phyloP scores from a whole-genome alignment of 2,113 vertebrate genomes.

The Paraplagusia blochii region DNA sequence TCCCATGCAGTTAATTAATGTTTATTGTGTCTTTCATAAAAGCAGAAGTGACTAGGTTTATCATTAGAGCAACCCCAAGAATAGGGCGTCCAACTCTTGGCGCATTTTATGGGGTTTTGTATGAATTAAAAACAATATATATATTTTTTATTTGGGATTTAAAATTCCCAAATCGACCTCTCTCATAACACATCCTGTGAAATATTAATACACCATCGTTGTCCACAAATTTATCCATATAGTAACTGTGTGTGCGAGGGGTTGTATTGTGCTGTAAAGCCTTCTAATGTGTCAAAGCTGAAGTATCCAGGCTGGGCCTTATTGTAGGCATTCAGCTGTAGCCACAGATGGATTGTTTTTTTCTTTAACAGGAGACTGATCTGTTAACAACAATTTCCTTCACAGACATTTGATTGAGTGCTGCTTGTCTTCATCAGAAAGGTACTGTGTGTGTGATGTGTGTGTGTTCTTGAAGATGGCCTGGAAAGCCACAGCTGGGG shows the following conservation, averaged over 20 bases:
- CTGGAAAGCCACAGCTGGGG: constrained; percentile 65
- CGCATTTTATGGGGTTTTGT: too few relatives aligned
- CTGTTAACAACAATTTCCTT: constrained; percentile 63
- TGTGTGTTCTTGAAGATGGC: constrained; percentile 41
- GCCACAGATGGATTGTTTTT: constrained; percentile 47
- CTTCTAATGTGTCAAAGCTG: neutral
- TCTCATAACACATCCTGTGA: too few relatives aligned
- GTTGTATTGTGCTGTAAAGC: neutral
- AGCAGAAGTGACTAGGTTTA: too few relatives aligned
- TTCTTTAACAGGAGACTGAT: constrained; percentile 59
- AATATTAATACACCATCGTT: too few relatives aligned
- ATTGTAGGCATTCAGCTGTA: constrained; percentile 41
- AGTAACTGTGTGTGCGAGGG: neutral
- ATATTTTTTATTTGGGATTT: too few relatives aligned
- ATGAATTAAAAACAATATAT: too few relatives aligned
- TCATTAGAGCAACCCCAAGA: too few relatives aligned
- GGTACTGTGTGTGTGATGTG: constrained; percentile 22
- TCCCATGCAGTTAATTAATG: too few relatives aligned
- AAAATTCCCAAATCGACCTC: too few relatives aligned
- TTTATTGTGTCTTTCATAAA: too few relatives aligned
- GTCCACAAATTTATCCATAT: too few relatives aligned
- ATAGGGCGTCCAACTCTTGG: too few relatives aligned
- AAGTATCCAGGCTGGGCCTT: neutral
- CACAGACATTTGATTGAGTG: constrained; percentile 62
- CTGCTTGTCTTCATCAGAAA: constrained; percentile 50